phyloP scores from a whole-genome alignment of 1,140 invertebrate genomes.

The Heterodera carotae region DNA sequence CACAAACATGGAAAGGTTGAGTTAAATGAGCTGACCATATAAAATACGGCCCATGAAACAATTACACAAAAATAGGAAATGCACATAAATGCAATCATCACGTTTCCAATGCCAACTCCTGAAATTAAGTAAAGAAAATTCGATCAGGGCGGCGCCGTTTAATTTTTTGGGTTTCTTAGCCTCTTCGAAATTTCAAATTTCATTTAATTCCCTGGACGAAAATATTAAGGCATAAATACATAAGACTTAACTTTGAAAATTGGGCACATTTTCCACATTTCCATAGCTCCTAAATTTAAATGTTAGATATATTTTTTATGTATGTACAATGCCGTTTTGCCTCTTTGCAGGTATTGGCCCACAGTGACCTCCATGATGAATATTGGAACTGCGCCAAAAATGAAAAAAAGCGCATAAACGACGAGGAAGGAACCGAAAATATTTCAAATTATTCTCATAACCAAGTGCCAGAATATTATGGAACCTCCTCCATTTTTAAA shows the following conservation, averaged over 20 bases:
- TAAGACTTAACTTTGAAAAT: conserved; percentile 74
- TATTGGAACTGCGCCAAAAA: conserved; percentile 73
- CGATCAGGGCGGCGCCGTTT: too few relatives aligned
- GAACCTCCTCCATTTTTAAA: conserved; percentile 68
- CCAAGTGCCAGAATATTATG: not conserved
- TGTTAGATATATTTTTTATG: conserved; percentile 66
- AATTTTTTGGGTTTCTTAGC: too few relatives aligned
- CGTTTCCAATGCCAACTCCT: conserved; percentile 65
- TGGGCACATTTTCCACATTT: conserved; percentile 78
- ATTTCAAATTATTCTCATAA: conserved; percentile 28
- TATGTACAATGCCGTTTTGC: conserved; percentile 64
- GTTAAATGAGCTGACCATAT: conserved; percentile 86
- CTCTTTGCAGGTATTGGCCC: conserved; percentile 78
- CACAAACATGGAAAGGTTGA: conserved; percentile 77
- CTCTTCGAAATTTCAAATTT: too few relatives aligned
- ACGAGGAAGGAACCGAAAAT: conserved; percentile 60
- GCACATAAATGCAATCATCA: conserved; percentile 65
- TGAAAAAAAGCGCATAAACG: conserved; percentile 62
- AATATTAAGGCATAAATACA: not conserved
- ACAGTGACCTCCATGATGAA: conserved; percentile 77
- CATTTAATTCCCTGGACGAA: too few relatives aligned
- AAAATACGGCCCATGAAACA: conserved; percentile 88
- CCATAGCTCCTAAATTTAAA: conserved; percentile 69
- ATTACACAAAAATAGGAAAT: conserved; percentile 90
- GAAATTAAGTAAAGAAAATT: conserved; percentile 24